A percentile compares a stretch with the other conserved stretches of the same genome.
These are phyloP conservation scores for Tylochromis polylepis DNA, from an alignment of 2,113 vertebrate species.

Conservation along the genomic window DNA sequence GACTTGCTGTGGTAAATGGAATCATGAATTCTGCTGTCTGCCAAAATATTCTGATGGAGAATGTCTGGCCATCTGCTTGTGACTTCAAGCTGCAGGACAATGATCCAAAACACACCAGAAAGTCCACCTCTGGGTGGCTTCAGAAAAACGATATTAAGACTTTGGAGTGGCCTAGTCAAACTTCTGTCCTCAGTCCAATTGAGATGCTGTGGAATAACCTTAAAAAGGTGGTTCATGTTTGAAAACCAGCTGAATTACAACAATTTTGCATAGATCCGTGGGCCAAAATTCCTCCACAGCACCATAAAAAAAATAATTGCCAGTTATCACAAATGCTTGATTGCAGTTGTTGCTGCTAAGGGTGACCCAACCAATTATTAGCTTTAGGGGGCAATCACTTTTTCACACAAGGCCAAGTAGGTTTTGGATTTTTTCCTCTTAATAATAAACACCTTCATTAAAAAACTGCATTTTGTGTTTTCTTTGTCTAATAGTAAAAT, in stretches of 20 bases:
- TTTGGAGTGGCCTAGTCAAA: too few relatives aligned
- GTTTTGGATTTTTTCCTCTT: background rate
- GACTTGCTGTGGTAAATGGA: background rate
- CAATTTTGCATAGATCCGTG: too few relatives aligned
- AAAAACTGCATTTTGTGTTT: background rate
- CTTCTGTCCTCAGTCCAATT: too few relatives aligned
- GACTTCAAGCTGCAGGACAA: background rate
- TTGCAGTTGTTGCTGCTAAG: background rate
- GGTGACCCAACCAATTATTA: background rate
- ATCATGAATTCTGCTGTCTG: background rate
- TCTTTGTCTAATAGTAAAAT: background rate
- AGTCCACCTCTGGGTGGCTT: background rate
- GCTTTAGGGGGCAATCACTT: background rate
- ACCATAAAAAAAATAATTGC: too few relatives aligned
- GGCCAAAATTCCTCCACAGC: too few relatives aligned
- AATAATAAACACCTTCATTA: background rate
- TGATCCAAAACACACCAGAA: background rate
- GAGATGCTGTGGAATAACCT: too few relatives aligned
- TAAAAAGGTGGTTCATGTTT: too few relatives aligned
- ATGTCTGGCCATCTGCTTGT: background rate
- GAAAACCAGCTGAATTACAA: too few relatives aligned
- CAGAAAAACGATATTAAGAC: background rate
- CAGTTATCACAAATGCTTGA: background rate
- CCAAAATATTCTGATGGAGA: background rate
- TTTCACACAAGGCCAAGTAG: background rate